A percentile compares a stretch with the other conserved stretches of the same genome.
These are phyloP conservation scores for Nettapus auritus DNA, from an alignment of 2,113 vertebrate genomes.

Conservation along the genomic window DNA sequence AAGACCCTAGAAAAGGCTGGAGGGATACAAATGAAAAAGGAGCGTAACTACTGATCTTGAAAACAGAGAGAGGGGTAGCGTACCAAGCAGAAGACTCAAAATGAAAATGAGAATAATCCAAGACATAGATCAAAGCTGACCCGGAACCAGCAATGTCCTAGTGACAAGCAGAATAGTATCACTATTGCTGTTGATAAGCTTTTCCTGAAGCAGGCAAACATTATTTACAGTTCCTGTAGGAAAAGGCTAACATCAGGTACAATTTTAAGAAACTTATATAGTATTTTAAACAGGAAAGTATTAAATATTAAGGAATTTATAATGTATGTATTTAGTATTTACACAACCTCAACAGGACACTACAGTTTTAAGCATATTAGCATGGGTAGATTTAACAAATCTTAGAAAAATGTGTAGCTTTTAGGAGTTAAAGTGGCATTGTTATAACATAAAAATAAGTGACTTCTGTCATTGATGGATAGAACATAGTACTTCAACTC, in stretches of 20 bases:
- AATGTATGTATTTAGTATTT: background rate
- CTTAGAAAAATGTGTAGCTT: background rate
- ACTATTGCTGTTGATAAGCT: background rate
- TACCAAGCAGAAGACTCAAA: background rate
- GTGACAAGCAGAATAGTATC: background rate
- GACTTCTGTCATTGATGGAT: background rate
- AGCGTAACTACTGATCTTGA: background rate
- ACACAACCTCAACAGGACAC: background rate
- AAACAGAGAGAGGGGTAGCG: background rate
- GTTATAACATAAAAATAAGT: background rate
- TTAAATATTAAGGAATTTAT: background rate
- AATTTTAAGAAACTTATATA: background rate
- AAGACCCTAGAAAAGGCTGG: background rate
- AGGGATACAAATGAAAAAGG: background rate
- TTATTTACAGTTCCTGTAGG: background rate
- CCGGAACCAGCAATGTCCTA: background rate
- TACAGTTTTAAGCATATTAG: background rate
- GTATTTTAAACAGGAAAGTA: background rate
- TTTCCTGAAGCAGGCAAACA: background rate
- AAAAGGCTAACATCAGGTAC: background rate
- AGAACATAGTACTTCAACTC: background rate
- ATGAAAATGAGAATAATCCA: conserved; percentile 22
- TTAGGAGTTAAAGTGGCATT: background rate
- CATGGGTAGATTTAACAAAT: background rate
- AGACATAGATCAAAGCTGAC: background rate